phyloP scores from a whole-genome alignment of 1,140 invertebrate genomes.

The Ganaspis sp. region DNA sequence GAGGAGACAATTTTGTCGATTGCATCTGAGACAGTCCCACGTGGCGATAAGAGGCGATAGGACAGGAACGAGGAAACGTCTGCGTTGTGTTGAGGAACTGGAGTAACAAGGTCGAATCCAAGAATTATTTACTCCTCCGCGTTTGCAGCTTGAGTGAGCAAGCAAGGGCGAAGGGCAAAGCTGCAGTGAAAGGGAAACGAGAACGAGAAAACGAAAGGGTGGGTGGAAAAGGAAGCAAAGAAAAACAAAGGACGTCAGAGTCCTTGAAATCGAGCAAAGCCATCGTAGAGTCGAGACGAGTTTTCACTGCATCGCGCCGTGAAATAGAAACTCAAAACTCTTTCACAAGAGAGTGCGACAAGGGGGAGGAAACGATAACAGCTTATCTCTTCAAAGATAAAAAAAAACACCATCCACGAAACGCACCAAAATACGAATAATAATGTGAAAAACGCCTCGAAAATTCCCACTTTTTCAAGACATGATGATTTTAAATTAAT shows the following conservation, averaged over 20 bases:
- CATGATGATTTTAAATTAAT: too few relatives aligned
- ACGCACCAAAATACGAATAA: not conserved
- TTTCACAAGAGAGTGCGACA: constrained; percentile 23
- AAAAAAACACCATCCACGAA: constrained; percentile 3
- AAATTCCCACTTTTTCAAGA: not conserved
- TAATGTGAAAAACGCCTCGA: not conserved
- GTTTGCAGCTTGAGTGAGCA: constrained; percentile 35
- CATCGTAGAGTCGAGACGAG: not conserved
- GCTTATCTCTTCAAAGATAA: constrained; percentile 59
- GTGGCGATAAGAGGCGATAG: constrained; percentile 27
- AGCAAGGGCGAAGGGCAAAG: constrained; percentile 30
- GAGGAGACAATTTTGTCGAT: constrained; percentile 21
- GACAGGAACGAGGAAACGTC: constrained; percentile 26
- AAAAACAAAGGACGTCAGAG: constrained; percentile 38
- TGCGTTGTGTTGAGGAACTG: constrained; percentile 14
- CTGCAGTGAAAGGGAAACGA: constrained; percentile 33
- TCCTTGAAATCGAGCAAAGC: constrained; percentile 28
- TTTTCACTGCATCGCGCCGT: not conserved
- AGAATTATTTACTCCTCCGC: constrained; percentile 30
- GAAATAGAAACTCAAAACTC: constrained; percentile 22
- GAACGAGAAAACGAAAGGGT: constrained; percentile 13
- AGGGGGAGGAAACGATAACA: constrained; percentile 48
- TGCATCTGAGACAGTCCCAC: constrained; percentile 15
- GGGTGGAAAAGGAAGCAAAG: constrained; percentile 27
- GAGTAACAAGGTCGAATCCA: constrained; percentile 27